phyloP scores from a whole-genome alignment of 1,140 invertebrate species.

The Drosophila gunungcola region DNA sequence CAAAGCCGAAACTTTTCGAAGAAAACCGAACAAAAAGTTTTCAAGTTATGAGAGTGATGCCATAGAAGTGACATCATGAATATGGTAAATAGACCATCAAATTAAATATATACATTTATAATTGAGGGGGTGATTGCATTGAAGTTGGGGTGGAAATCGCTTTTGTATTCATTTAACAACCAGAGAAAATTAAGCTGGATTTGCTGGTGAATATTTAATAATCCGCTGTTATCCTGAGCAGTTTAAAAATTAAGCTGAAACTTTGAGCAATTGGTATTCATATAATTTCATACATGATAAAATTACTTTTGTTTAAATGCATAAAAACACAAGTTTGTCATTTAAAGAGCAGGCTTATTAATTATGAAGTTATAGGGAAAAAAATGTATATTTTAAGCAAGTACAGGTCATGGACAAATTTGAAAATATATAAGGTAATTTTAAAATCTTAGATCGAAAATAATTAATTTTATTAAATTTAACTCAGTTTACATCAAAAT shows the following conservation, averaged over 20 bases:
- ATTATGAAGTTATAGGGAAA: too few relatives aligned
- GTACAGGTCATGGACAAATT: too few relatives aligned
- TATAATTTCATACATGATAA: too few relatives aligned
- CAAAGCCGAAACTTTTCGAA: slow-evolving; percentile 25
- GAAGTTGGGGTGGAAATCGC: slow-evolving; percentile 10
- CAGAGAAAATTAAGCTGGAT: slow-evolving; percentile 21
- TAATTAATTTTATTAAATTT: too few relatives aligned
- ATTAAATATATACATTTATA: slow-evolving; percentile 52
- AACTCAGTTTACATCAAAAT: too few relatives aligned
- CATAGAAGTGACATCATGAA: slow-evolving; percentile 49
- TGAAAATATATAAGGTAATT: too few relatives aligned
- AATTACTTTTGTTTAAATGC: too few relatives aligned
- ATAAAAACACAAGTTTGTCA: not conserved
- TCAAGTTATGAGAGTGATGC: slow-evolving; percentile 36
- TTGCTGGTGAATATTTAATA: slow-evolving; percentile 29
- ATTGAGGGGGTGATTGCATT: slow-evolving; percentile 25
- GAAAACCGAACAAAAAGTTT: slow-evolving; percentile 36
- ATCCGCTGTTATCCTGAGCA: not conserved
- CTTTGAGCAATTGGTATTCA: too few relatives aligned
- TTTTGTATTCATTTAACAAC: slow-evolving; percentile 12
- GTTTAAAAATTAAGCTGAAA: not conserved
- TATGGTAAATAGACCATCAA: slow-evolving; percentile 51
- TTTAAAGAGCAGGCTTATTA: too few relatives aligned
- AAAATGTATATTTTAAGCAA: too few relatives aligned
- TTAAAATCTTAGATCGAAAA: too few relatives aligned